Base-by-base conservation (phyloP, 2,888 invertebrate genomes). In the Lithophane semibrunnea region DNA sequence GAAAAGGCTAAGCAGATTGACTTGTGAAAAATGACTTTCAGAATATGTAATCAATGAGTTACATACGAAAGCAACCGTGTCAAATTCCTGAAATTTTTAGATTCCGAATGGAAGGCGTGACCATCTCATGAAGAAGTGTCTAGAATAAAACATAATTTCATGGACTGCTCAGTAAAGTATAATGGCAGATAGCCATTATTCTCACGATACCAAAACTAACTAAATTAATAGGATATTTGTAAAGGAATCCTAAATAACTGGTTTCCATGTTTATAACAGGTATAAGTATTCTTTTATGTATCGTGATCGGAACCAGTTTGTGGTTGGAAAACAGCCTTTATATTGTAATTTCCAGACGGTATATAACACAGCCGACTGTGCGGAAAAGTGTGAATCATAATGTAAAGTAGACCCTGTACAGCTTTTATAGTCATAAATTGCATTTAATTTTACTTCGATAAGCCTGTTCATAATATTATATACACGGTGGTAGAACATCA, bases 231-330 rank as follows among this genome's bases (percentile, higher is more conserved):
- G 44, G 24, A 68, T 73, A 69, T 75, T 73, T 61, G 44, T 75
- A 13, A 75, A 71, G 58, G 77, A 67, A 75, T 86, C 73, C 68
- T 72, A 60, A 73, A 83, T 79, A 84, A 84, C 84, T 73, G 83
- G 84, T 84, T 86, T 82, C 54, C 24, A 65, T 77, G 44, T 69
- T 67, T 81, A 73, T 58, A 79, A 49, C 79, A 61, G 54, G 73
- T 70, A 79, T 72, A 67, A 66, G 24, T 60, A 75, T 64, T 83
- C 8, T 77, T 85, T 79, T 64, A 79, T 73, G 29, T 56, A 65
- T 75, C 67, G 64, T 74, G 61, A 63, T 70, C 49, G 3, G 13
- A 86, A 86, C 83, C 58, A 58, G 86, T 79, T 86, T 71, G 29
- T 66, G 58, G 52, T 71, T 63, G 49, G n/a, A 54, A 61, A 68